phyloP scores from a whole-genome alignment of 2,113 vertebrate genomes.

The Suricata suricatta region DNA sequence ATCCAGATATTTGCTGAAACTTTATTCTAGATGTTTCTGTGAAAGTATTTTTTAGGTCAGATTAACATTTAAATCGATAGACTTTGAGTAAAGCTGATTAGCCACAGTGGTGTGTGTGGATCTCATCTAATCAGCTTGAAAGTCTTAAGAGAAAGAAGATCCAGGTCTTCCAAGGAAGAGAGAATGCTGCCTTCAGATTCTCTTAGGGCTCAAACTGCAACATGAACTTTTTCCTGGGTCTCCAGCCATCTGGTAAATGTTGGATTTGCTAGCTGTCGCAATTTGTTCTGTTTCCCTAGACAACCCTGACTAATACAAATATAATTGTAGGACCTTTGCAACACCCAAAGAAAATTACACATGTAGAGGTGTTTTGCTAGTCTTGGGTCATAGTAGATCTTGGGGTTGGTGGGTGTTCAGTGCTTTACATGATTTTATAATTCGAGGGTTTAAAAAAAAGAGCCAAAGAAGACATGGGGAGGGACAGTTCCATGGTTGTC shows the following conservation, averaged over 20 bases:
- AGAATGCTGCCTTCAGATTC: neutral
- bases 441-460: neutral
- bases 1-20: neutral
- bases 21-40: neutral
- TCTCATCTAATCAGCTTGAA: neutral
- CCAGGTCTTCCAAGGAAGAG: neutral
- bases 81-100: neutral
- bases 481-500: neutral
- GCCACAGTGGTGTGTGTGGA: neutral
- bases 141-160: neutral
- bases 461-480: neutral
- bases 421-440: neutral
- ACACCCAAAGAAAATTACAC: neutral
- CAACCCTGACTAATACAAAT: neutral
- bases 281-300: neutral
- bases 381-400: neutral
- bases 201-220: neutral
- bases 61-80: neutral
- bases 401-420: neutral
- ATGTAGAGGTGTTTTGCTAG: neutral
- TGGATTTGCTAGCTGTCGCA: neutral
- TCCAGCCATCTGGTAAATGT: neutral
- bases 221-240: neutral
- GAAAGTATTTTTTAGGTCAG: neutral
- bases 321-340: neutral